Conservation (phyloP, 2,113 vertebrate genomes). For the Oreotrochilus melanogaster region DNA sequence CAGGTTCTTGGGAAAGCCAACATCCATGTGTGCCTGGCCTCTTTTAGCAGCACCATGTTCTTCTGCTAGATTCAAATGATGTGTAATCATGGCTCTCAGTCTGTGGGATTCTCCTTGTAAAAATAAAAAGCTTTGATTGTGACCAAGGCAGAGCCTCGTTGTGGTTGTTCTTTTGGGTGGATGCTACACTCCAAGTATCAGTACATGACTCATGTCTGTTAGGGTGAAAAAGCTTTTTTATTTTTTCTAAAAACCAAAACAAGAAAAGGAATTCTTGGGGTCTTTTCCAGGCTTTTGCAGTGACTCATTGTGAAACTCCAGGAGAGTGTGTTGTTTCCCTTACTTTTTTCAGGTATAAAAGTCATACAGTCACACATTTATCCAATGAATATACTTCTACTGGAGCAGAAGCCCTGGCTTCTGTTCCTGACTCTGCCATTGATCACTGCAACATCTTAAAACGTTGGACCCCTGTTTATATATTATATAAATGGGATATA, state of each 20-base stretch:
- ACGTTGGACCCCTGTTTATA: neutral
- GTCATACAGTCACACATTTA: neutral
- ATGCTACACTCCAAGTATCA: neutral
- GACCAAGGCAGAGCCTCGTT: neutral
- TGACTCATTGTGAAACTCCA: neutral
- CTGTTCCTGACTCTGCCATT: neutral
- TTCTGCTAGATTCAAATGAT: neutral
- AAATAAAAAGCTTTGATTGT: neutral
- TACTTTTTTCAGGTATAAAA: neutral
- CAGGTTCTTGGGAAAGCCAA: neutral
- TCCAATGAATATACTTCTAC: neutral
- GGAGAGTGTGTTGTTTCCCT: neutral
- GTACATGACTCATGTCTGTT: neutral
- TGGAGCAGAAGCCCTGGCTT: neutral
- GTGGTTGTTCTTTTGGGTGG: neutral
- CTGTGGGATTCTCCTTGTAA: neutral
- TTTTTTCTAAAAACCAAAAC: too few relatives aligned
- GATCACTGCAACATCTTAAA: neutral
- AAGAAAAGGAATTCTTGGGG: neutral
- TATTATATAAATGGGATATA: neutral
- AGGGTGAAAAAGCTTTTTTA: neutral
- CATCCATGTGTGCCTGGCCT: neutral
- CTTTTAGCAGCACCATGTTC: neutral
- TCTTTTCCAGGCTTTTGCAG: neutral
- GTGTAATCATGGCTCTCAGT: neutral